Percentiles rank a stretch among this genome's conserved stretches.
Conservation (phyloP, 2,797 vertebrate genomes). For the Paedocypris micromegethes region DNA sequence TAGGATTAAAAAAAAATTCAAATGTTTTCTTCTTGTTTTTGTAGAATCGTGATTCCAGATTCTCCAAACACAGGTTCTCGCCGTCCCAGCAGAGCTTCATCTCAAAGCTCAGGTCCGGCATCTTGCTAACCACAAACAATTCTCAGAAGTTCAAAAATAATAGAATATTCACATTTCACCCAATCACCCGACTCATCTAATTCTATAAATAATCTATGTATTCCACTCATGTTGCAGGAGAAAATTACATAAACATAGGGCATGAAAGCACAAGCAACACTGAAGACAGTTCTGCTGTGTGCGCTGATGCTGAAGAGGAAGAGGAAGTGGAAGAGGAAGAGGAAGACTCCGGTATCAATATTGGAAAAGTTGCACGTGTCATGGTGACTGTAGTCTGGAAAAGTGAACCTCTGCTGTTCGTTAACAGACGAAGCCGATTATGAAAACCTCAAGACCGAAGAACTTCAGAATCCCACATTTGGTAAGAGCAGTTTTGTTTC, state of each 20-base stretch:
- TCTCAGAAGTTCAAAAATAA: neutral
- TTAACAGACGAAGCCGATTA: constrained; percentile 7
- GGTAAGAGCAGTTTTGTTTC: neutral
- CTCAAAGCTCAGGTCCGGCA: constrained; percentile 20
- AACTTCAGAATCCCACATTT: accelerated
- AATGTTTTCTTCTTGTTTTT: neutral
- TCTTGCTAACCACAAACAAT: neutral
- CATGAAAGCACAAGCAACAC: neutral
- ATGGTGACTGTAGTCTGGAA: neutral
- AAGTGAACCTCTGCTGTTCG: neutral
- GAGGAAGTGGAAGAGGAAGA: neutral
- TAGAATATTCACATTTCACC: neutral
- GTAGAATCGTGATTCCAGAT: constrained; percentile 17
- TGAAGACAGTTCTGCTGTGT: neutral
- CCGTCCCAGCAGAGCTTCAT: constrained; percentile 7
- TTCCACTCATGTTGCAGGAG: neutral
- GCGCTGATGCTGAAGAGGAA: neutral
- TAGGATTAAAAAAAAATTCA: too few relatives aligned
- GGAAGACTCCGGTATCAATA: constrained; percentile 3
- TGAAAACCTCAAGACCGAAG: neutral
- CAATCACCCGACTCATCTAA: too few relatives aligned
- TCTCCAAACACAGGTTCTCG: neutral
- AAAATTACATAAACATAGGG: constrained; percentile 9
- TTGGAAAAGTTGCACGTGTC: neutral
- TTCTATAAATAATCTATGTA: neutral